phyloP scores from a whole-genome alignment of 2,113 vertebrate genomes.

The Oreochromis niloticus region DNA sequence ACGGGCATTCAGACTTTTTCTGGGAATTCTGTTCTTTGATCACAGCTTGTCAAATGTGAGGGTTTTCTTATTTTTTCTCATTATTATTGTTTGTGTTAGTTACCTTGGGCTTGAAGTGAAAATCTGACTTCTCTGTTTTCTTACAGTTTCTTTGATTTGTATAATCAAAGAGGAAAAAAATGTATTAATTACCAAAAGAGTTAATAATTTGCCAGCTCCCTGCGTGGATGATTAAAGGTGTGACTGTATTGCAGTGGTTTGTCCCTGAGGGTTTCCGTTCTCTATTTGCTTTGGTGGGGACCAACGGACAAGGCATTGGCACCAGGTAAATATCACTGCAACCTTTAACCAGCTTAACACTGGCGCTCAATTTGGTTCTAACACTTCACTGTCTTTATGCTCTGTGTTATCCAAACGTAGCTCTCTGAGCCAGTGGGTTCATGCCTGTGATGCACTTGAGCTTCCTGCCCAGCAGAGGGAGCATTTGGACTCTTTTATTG shows the following conservation, averaged over 20 bases:
- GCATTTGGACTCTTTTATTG: conserved; percentile 89
- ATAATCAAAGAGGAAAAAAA: not conserved
- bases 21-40: not conserved
- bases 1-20: not conserved
- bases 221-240: not conserved
- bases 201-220: not conserved
- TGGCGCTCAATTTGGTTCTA: not conserved
- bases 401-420: conserved; percentile 52
- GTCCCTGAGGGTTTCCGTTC: conserved; percentile 91
- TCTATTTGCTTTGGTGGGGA: conserved; percentile 92
- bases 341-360: not conserved
- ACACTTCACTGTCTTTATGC: not conserved
- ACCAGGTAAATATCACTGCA: conserved; percentile 80
- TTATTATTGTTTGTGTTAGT: not conserved
- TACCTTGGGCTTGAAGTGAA: not conserved
- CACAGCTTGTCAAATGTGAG: not conserved
- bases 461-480: conserved; percentile 85
- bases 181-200: not conserved
- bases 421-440: conserved; percentile 96
- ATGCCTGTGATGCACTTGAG: conserved; percentile 86
- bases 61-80: not conserved
- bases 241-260: conserved; percentile 85
- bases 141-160: not conserved
- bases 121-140: not conserved
- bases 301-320: conserved; percentile 96